Conservation (phyloP, 1,140 invertebrate genomes). For the Drosophila pandora region DNA sequence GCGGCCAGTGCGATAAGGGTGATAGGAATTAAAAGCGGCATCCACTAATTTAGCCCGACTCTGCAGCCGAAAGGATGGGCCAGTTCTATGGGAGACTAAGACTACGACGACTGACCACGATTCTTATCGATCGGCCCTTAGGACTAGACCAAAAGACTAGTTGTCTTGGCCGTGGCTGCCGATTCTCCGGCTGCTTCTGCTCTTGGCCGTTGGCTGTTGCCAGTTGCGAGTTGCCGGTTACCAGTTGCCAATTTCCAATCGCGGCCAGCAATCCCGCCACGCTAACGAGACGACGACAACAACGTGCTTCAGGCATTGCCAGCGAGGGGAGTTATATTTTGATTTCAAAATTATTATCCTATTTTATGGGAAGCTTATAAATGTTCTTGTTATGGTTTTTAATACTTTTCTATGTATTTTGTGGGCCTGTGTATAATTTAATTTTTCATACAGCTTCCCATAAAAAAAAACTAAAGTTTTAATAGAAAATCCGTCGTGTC, state of each 20-base stretch:
- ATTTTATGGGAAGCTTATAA: neutral
- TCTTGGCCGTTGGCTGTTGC: constrained; percentile 42
- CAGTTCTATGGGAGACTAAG: constrained; percentile 12
- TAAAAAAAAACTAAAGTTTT: neutral
- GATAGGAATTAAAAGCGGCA: constrained; percentile 80
- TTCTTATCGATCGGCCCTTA: constrained; percentile 77
- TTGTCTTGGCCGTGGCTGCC: constrained; percentile 36
- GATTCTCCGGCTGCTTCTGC: constrained; percentile 36
- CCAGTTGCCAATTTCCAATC: constrained; percentile 79
- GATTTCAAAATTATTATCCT: neutral
- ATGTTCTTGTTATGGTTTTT: neutral
- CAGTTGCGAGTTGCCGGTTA: constrained; percentile 46
- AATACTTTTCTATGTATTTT: neutral
- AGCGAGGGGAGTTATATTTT: constrained; percentile 44
- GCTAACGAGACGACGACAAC: constrained; percentile 79
- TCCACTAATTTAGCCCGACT: constrained; percentile 74
- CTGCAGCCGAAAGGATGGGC: constrained; percentile 15
- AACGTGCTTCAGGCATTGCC: constrained; percentile 69
- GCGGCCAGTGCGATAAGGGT: constrained; percentile 59
- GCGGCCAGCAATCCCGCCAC: constrained; percentile 69
- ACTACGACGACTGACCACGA: constrained; percentile 45
- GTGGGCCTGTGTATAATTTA: no score
- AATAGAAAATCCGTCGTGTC: neutral
- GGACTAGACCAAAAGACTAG: constrained; percentile 70
- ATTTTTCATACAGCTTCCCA: neutral